Percentiles rank a stretch among this genome's conserved stretches.
Conservation (phyloP, 1,140 invertebrate species). For the Tetranychus cinnabarinus region DNA sequence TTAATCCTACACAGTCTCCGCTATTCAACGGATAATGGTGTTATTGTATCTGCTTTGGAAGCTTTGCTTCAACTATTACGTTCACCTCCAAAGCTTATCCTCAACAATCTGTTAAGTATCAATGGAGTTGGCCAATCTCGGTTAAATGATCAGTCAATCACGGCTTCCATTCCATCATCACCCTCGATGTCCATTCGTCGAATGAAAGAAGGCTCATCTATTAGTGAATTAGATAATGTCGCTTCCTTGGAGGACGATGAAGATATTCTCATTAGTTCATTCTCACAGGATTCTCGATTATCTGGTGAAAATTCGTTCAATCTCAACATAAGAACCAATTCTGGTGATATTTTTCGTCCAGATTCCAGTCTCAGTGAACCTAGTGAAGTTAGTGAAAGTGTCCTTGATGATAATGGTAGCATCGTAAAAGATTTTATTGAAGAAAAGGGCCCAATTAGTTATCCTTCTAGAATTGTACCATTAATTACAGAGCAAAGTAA, state of each 20-base stretch:
- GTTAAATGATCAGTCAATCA: neutral
- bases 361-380: neutral
- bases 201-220: neutral
- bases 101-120: slow-evolving; percentile 30
- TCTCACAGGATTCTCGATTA: neutral
- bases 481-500: neutral
- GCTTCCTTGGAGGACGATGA: neutral
- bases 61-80: slow-evolving; percentile 46
- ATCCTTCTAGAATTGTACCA: neutral
- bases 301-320: slow-evolving; percentile 14
- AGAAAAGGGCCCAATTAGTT: neutral
- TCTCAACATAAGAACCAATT: neutral
- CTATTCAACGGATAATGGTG: slow-evolving; percentile 20
- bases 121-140: slow-evolving; percentile 25
- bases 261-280: neutral
- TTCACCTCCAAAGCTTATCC: slow-evolving; percentile 33
- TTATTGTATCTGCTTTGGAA: slow-evolving; percentile 48
- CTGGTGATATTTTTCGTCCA: neutral
- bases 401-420: neutral
- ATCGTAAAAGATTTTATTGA: neutral
- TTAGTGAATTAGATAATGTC: neutral
- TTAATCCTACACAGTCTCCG: slow-evolving; percentile 44
- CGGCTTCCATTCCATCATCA: neutral
- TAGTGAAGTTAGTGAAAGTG: neutral
- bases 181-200: neutral